Conservation (phyloP, 2,797 vertebrate species). For the Anguilla marmorata region DNA sequence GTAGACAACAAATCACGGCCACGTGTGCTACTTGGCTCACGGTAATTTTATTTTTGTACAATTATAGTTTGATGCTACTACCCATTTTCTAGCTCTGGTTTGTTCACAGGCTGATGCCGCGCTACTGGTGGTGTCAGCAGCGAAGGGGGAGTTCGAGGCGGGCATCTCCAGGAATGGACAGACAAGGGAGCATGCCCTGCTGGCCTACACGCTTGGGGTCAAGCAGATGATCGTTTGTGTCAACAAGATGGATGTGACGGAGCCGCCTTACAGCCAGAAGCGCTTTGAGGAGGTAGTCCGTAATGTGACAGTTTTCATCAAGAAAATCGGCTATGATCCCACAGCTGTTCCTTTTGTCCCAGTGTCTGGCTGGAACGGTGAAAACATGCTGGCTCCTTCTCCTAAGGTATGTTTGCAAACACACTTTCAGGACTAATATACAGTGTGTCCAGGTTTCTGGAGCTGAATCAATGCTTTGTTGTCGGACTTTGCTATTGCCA, state of each 20-base stretch:
- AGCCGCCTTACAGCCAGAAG: conserved; percentile 75
- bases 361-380: conserved; percentile 77
- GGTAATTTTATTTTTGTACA: no score
- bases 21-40: neutral
- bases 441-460: neutral
- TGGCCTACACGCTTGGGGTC: conserved; percentile 81
- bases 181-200: conserved; percentile 77
- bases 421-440: neutral
- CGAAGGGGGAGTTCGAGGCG: conserved; percentile 78
- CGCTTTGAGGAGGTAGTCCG: conserved; percentile 74
- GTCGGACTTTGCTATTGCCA: neutral
- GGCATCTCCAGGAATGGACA: conserved; percentile 79
- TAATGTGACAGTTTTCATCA: conserved; percentile 71
- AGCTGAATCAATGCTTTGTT: neutral
- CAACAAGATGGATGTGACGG: conserved; percentile 80
- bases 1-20: neutral
- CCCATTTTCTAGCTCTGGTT: neutral
- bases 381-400: conserved; percentile 75
- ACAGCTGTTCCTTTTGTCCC: conserved; percentile 73
- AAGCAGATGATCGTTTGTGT: conserved; percentile 80
- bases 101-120: conserved; percentile 75
- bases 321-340: conserved; percentile 76
- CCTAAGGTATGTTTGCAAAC: conserved; percentile 62
- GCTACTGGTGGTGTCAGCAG: conserved; percentile 77
- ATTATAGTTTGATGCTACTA: neutral